phyloP scores from a whole-genome alignment of 2,113 vertebrate species.

The Corythaeola cristata region DNA sequence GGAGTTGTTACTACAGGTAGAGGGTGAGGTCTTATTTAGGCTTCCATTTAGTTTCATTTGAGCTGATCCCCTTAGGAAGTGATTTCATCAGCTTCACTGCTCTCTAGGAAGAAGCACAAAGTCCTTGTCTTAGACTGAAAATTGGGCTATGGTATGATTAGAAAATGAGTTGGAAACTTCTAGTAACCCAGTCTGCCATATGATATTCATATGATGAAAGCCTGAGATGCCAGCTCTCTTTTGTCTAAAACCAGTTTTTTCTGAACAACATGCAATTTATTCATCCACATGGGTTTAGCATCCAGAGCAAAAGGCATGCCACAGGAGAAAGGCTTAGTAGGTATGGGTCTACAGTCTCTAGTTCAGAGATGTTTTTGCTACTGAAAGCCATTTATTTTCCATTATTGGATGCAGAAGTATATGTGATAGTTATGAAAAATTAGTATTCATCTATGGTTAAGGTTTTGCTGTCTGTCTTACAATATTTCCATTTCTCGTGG shows the following conservation, averaged over 20 bases:
- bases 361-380: not conserved
- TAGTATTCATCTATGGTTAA: not conserved
- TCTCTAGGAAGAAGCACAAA: not conserved
- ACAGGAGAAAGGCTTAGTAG: not conserved
- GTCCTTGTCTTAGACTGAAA: not conserved
- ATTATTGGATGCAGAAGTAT: not conserved
- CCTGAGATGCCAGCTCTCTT: not conserved
- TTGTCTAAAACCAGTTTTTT: not conserved
- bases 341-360: not conserved
- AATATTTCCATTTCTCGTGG: not conserved
- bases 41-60: not conserved
- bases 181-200: not conserved
- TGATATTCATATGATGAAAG: not conserved
- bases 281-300: not conserved
- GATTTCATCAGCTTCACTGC: not conserved
- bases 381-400: not conserved
- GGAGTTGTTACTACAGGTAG: not conserved
- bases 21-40: not conserved
- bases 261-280: not conserved
- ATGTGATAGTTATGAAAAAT: not conserved
- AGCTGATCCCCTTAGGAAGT: not conserved
- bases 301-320: not conserved
- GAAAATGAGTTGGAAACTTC: not conserved
- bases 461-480: not conserved
- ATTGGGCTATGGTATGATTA: not conserved